These are phyloP conservation scores for Athalia cordata DNA, from an alignment of 2,888 invertebrate species.

Conservation along the genomic window DNA sequence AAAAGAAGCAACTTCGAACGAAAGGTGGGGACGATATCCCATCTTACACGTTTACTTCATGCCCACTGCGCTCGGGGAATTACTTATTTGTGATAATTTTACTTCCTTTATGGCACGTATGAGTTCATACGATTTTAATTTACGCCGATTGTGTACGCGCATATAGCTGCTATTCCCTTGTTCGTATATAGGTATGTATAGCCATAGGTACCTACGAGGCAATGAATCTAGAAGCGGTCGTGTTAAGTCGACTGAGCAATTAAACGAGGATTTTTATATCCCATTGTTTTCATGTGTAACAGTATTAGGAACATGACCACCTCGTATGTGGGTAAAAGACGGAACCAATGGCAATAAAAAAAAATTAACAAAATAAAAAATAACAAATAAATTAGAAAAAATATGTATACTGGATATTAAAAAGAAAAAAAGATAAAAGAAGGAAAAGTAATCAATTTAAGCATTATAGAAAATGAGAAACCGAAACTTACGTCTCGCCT, in stretches of 20 bases:
- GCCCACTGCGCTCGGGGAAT: conserved; percentile 52
- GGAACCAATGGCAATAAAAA: background rate
- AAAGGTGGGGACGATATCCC: conserved; percentile 56
- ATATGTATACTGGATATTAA: background rate
- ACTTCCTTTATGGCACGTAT: conserved; percentile 48
- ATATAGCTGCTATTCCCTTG: conserved; percentile 2
- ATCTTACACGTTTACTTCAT: conserved; percentile 57
- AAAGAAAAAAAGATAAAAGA: background rate
- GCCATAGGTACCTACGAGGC: background rate
- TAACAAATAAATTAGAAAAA: background rate
- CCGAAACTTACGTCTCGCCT: too few relatives aligned
- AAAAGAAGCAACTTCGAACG: background rate
- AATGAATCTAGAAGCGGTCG: conserved; percentile 31
- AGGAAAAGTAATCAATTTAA: background rate
- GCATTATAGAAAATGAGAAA: too few relatives aligned
- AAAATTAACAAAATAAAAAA: background rate
- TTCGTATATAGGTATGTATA: background rate
- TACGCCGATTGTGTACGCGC: conserved; percentile 31
- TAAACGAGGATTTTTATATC: conserved; percentile 36
- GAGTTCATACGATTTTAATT: conserved; percentile 45
- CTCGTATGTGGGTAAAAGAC: background rate
- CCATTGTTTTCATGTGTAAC: conserved; percentile 30
- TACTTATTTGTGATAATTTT: conserved; percentile 50
- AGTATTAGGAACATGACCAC: background rate
- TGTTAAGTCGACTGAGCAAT: conserved; percentile 37